phyloP scores from a whole-genome alignment of 2,113 vertebrate species.

The Ictidomys tridecemlineatus region DNA sequence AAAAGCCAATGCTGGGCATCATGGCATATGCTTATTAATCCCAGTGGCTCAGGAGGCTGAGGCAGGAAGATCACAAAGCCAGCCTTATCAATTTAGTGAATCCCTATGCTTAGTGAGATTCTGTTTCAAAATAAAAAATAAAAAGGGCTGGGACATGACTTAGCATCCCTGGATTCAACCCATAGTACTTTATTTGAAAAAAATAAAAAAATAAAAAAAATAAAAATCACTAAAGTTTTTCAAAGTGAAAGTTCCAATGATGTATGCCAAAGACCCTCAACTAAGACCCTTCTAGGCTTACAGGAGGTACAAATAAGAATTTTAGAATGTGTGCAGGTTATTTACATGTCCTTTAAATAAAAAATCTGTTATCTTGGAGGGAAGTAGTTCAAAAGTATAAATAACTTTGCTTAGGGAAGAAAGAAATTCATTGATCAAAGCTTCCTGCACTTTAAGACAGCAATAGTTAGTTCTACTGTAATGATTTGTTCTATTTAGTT shows the following conservation, averaged over 20 bases:
- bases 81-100: no score
- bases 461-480: neutral
- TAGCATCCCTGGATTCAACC: no score
- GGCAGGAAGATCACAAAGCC: no score
- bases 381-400: constrained; percentile 37
- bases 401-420: constrained; percentile 3
- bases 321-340: neutral
- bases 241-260: neutral
- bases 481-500: neutral
- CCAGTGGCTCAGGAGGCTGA: no score
- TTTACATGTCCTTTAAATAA: neutral
- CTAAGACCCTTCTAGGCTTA: neutral
- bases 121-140: no score
- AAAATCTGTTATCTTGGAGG: constrained; percentile 30
- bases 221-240: neutral
- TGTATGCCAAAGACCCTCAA: neutral
- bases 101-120: no score
- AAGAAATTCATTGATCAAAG: neutral
- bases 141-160: no score
- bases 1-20: neutral
- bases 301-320: neutral
- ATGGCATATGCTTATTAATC: no score
- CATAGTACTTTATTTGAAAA: no score
- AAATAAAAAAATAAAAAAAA: no score
- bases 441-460: neutral